Conservation (phyloP, 2,888 invertebrate species). For the Nudaria mundana region DNA sequence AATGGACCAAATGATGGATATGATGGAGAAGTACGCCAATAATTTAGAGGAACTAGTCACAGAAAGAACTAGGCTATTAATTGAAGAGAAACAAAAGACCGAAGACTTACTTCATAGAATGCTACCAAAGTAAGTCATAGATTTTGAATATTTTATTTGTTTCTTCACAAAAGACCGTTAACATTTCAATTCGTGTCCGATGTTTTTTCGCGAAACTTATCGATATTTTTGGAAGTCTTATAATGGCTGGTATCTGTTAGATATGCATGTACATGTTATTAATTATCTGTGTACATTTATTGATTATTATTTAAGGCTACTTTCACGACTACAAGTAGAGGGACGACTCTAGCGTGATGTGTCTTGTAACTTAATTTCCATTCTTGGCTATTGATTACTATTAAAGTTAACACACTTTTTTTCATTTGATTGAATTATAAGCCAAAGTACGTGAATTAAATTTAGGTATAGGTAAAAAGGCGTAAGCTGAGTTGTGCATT, state of each 20-base stretch:
- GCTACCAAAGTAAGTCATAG: conserved; percentile 89
- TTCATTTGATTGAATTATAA: too few species aligned
- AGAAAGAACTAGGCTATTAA: conserved; percentile 93
- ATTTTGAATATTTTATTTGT: neutral
- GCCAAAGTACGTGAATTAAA: too few species aligned
- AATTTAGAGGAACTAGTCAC: conserved; percentile 96
- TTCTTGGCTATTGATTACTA: too few species aligned
- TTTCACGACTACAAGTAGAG: neutral
- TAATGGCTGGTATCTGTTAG: conserved; percentile 25
- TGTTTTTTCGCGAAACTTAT: neutral
- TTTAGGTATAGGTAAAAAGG: too few species aligned
- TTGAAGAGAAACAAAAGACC: conserved; percentile 96
- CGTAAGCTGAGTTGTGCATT: too few species aligned
- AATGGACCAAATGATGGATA: conserved; percentile 98
- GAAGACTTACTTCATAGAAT: conserved; percentile 95
- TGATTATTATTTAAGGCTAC: conserved; percentile 16
- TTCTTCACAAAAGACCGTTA: conserved; percentile 4
- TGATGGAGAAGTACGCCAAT: conserved; percentile 98
- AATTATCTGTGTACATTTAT: conserved; percentile 46
- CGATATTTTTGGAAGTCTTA: conserved; percentile 1
- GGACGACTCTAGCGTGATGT: too few species aligned
- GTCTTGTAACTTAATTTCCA: too few species aligned
- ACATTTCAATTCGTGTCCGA: conserved; percentile 12
- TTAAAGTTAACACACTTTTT: too few species aligned
- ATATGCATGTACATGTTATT: conserved; percentile 55